Evolutionary conservation across 2,888 invertebrate species (phyloP), one percentile per base, ranked within the genome.

Genomic region (Apodemia mormo): DNA sequence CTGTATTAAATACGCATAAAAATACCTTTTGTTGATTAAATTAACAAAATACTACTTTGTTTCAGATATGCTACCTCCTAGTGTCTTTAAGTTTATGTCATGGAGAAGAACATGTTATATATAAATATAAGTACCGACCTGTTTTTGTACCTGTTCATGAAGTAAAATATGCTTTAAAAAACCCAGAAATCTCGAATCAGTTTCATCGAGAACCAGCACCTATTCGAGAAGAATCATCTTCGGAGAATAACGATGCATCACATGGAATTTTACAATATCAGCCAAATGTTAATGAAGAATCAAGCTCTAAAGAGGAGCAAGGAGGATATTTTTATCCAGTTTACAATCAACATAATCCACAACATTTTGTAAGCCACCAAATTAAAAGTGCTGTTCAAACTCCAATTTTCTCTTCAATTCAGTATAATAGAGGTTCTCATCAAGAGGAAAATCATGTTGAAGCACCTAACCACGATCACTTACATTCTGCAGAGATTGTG

Each of bases 1-100:
- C 6, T 10, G 5, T 65, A 45, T 12, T 10, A 2, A 65, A 65
- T 37, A 68, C 45, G 8, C 30, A 45, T 30, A 12, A 0, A 43
- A 58, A 54, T 30, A 54, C 4, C 14, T 49, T 3, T 12, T 0
- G 3, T 12, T 12, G 12, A 40, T 52, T 1, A 29, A 58, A n/a
- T 66, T 71, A 70, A 67, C 69, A 68, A 67, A 43, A 52, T 37
- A 40, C 56, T 70, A 72, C 68, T 65, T 56, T 66, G 54, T 71
- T 87, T 67, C 86, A 92, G 92, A 80, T 90, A 73, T 72, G 88
- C 72, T 76, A 89, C 73, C 72, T 89, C 67, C 80, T 82, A 54
- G 74, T 85, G 12, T 78, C 5, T 12, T 49, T 80, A 30, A 75
- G 83, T 58, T 78, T 81, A 10, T 82, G 80, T 54, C 77, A 80